phyloP scores from a whole-genome alignment of 2,888 invertebrate genomes.

The Heliconius sara region DNA sequence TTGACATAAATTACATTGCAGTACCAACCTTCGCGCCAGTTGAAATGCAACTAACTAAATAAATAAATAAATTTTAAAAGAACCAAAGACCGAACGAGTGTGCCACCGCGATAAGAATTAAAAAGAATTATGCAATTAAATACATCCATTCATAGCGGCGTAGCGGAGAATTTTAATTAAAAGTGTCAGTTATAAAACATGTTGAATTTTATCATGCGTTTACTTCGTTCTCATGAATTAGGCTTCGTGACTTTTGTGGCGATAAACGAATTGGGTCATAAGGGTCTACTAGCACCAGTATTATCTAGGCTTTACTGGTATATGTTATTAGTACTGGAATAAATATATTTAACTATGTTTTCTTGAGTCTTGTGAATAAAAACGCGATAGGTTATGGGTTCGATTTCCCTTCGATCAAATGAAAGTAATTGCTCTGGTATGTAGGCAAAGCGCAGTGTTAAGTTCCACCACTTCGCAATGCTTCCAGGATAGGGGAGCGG shows the following conservation, averaged over 20 bases:
- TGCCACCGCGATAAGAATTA: slow-evolving; percentile 49
- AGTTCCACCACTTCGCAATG: background rate
- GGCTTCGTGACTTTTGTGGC: slow-evolving; percentile 36
- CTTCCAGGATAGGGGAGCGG: background rate
- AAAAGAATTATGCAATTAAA: slow-evolving; percentile 52
- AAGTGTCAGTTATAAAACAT: slow-evolving; percentile 53
- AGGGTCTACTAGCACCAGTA: background rate
- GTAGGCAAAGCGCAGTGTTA: background rate
- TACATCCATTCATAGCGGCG: slow-evolving; percentile 53
- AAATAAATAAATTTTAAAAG: slow-evolving; percentile 20
- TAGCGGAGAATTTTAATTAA: slow-evolving; percentile 61
- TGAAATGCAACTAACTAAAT: slow-evolving; percentile 24
- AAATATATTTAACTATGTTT: background rate
- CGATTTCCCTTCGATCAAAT: too few relatives aligned
- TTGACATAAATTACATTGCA: slow-evolving; percentile 10
- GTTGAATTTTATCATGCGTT: slow-evolving; percentile 48
- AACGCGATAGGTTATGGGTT: too few relatives aligned
- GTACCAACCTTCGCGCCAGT: slow-evolving; percentile 11
- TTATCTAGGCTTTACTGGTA: background rate
- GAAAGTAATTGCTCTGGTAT: too few relatives aligned
- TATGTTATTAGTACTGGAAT: background rate
- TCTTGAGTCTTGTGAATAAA: too few relatives aligned
- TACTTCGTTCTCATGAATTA: slow-evolving; percentile 28
- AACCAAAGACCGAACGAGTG: slow-evolving; percentile 43
- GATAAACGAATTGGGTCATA: background rate